phyloP scores from a whole-genome alignment of 2,113 vertebrate genomes.

The Dipodomys merriami region DNA sequence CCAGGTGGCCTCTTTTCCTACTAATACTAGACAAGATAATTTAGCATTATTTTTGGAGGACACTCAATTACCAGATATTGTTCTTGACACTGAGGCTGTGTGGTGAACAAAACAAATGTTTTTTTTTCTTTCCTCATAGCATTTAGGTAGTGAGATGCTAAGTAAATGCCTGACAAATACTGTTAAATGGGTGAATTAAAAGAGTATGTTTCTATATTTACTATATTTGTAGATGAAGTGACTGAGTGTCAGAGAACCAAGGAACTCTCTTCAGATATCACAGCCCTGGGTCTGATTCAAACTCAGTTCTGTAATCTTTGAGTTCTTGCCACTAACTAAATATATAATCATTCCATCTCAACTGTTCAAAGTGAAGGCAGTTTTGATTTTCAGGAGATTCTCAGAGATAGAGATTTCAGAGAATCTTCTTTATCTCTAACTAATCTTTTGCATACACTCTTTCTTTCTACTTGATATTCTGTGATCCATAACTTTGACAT shows the following conservation, averaged over 20 bases:
- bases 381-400: background rate
- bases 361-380: background rate
- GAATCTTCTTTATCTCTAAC: background rate
- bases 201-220: background rate
- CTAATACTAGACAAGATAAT: background rate
- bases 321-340: background rate
- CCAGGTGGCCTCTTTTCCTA: background rate
- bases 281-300: background rate
- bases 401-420: conserved; percentile 45
- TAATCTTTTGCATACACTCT: background rate
- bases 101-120: background rate
- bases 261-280: background rate
- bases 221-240: background rate
- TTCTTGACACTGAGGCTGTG: background rate
- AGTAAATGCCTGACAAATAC: background rate
- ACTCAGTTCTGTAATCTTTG: background rate
- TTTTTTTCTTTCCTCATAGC: background rate
- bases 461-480: conserved; percentile 21
- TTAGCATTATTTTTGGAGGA: background rate
- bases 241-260: background rate
- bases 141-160: background rate
- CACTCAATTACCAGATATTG: background rate
- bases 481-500: background rate
- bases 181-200: background rate
- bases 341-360: background rate